Evolutionary conservation across 2,797 vertebrate species (phyloP), one percentile per base, ranked within the genome.

Genomic region (Microcaecilia unicolor): DNA sequence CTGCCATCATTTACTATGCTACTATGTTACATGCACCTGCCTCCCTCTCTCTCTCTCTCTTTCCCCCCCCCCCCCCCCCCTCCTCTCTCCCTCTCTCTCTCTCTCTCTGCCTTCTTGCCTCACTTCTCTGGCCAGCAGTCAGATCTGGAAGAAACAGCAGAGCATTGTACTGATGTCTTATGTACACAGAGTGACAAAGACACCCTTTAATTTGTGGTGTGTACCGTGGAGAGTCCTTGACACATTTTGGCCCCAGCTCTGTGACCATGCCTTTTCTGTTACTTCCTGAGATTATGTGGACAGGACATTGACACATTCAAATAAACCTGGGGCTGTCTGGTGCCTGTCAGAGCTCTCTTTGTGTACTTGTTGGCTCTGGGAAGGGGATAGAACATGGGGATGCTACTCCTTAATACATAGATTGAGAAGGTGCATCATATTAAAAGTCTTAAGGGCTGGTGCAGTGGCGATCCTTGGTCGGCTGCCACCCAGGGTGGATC

Each of bases 341-440:
- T 32, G 30, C 14, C 19, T 32, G 30, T 30, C 30, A 19, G n/a
- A 32, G 5, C 7, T 3, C 14, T 4, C 31, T 23, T 22, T 34
- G 31, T 34, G 31, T 16, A 34, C 31, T 21, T 15, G 25, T 15
- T 15, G 24, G 24, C 13, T 25, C 25, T 28, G 7, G 34, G 36
- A 23, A 58, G 49, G 36, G 31, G 35, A 29, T 41, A 49, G 27
- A 55, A 50, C 28, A 49, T 34, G 26, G 52, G 48, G 38, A 41
- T 43, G 7, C n/a, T n/a, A n/a, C n/a, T n/a, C n/a, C n/a, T n/a
- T n/a, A n/a, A n/a, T n/a, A n/a, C n/a, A n/a, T n/a, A n/a, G n/a
- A n/a, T n/a, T n/a, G n/a, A n/a, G n/a, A n/a, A n/a, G n/a, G n/a
- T n/a, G n/a, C n/a, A n/a, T n/a, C n/a, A n/a, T n/a, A n/a, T n/a